phyloP scores from a whole-genome alignment of 92 coral and sea anemone genomes.

The Desmophyllum pertusum region DNA sequence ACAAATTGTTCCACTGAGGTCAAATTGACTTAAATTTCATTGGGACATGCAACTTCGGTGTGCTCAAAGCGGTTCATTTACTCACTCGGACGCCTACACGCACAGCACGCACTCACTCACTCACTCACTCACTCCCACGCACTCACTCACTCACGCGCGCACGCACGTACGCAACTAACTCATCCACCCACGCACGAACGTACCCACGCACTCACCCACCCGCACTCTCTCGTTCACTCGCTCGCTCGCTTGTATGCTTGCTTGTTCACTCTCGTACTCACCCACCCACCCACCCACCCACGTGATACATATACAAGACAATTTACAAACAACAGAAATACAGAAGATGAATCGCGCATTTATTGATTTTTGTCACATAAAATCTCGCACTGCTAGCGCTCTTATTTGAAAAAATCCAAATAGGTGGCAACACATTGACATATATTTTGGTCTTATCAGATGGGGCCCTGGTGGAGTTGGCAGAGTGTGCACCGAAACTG shows the following conservation, averaged over 20 bases:
- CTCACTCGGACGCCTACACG: too few species aligned
- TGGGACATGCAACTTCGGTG: too few species aligned
- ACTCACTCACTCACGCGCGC: neutral
- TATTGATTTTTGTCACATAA: neutral
- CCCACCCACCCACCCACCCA: neutral
- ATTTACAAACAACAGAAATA: too few species aligned
- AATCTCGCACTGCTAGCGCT: neutral
- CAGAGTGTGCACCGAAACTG: slow-evolving; percentile 33
- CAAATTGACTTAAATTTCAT: too few species aligned
- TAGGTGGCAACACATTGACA: neutral
- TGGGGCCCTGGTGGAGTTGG: neutral
- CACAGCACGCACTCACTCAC: neutral
- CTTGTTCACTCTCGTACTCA: neutral
- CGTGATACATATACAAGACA: neutral
- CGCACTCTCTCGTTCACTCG: neutral
- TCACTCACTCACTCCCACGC: neutral
- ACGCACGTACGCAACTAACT: neutral
- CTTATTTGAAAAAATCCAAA: neutral
- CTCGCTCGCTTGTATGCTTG: neutral
- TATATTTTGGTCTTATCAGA: slow-evolving; percentile 16
- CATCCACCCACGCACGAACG: neutral
- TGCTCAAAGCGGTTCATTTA: too few species aligned
- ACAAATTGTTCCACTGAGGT: too few species aligned
- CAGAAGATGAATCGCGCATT: too few species aligned
- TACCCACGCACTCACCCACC: neutral